These are phyloP conservation scores for Arbacia lixula DNA, from an alignment of 53 echinoderm and acorn worm genomes.

Conservation along the genomic window DNA sequence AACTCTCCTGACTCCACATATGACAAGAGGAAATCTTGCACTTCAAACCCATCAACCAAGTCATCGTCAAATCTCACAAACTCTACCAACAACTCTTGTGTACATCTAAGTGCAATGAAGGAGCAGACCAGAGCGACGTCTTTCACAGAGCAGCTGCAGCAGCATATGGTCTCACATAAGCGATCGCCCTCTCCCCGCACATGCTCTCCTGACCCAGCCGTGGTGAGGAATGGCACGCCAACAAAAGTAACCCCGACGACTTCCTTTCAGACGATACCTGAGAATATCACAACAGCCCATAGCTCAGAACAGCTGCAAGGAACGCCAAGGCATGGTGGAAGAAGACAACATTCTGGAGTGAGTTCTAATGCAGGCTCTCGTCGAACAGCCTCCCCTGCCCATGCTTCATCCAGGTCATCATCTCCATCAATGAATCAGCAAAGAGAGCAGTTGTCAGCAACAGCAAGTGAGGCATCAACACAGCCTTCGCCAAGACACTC, in stretches of 20 bases:
- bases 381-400: slow-evolving; percentile 83
- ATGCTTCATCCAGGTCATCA: slow-evolving; percentile 70
- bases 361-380: slow-evolving; percentile 62
- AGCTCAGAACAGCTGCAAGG: slow-evolving; percentile 78
- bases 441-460: slow-evolving; percentile 60
- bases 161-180: slow-evolving; percentile 79
- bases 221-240: slow-evolving; percentile 58
- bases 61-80: slow-evolving; percentile 96
- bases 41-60: slow-evolving; percentile 87
- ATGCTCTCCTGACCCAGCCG: slow-evolving; percentile 66
- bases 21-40: slow-evolving; percentile 86
- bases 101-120: slow-evolving; percentile 69
- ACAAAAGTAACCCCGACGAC: slow-evolving; percentile 86
- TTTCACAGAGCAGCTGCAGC: slow-evolving; percentile 91
- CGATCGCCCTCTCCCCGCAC: slow-evolving; percentile 56
- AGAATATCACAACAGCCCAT: slow-evolving; percentile 87
- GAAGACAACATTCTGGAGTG: slow-evolving; percentile 38
- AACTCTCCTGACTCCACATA: slow-evolving; percentile 97
- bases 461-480: slow-evolving; percentile 57
- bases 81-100: slow-evolving; percentile 79
- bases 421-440: slow-evolving; percentile 81
- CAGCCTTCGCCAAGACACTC: slow-evolving; percentile 76
- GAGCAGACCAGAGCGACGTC: slow-evolving; percentile 66
- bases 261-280: slow-evolving; percentile 96
- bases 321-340: slow-evolving; percentile 50